phyloP scores from a whole-genome alignment of 2,888 invertebrate species.

The Leucophora obtusa region DNA sequence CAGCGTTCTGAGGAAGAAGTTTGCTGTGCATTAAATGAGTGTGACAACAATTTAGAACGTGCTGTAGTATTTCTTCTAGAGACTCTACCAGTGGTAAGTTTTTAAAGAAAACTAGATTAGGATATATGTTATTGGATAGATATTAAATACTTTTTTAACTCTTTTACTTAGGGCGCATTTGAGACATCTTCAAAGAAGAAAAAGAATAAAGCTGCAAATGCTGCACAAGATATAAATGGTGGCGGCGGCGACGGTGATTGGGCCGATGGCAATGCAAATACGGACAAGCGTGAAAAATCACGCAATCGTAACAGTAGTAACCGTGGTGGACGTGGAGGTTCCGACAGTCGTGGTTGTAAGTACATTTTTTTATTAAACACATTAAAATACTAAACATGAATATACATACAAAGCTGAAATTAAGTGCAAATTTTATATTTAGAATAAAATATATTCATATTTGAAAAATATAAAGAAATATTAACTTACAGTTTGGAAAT shows the following conservation, averaged over 20 bases:
- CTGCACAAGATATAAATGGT: constrained; percentile 79
- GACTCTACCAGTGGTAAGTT: constrained; percentile 77
- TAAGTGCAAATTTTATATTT: no score
- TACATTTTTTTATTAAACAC: constrained; percentile 20
- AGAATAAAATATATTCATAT: no score
- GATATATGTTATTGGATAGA: not conserved
- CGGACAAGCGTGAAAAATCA: constrained; percentile 77
- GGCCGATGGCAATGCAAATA: constrained; percentile 76
- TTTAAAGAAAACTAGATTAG: not conserved
- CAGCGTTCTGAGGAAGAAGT: constrained; percentile 93
- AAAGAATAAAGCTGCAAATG: constrained; percentile 86
- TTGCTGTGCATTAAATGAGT: constrained; percentile 94
- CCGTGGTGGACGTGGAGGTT: constrained; percentile 78
- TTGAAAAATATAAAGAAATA: no score
- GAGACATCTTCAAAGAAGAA: constrained; percentile 92
- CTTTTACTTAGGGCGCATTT: constrained; percentile 85
- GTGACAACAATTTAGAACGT: constrained; percentile 91
- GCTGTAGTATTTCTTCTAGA: constrained; percentile 80
- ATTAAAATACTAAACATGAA: no score
- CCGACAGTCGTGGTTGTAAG: constrained; percentile 81
- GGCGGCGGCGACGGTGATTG: constrained; percentile 79
- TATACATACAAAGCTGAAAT: no score
- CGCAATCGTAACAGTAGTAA: constrained; percentile 77
- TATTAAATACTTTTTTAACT: constrained; percentile 47
- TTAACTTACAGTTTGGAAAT: no score